These are phyloP conservation scores for Ephydatia muelleri DNA, from an alignment of 37 sponge, comb jelly and placozoan species.

Conservation along the genomic window DNA sequence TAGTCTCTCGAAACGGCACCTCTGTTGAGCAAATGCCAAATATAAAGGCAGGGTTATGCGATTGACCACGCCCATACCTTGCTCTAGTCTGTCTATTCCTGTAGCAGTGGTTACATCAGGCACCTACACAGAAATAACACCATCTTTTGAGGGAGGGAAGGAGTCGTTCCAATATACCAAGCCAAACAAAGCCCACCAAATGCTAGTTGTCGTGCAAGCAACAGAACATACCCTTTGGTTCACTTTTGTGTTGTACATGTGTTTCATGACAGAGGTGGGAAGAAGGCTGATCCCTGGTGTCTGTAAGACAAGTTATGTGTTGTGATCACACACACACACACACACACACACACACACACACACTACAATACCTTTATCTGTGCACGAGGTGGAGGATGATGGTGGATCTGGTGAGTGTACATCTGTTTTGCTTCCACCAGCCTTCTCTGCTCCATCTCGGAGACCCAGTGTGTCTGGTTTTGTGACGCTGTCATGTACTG, in stretches of 20 bases:
- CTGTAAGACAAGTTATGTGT: neutral
- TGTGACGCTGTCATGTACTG: neutral
- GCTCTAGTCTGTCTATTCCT: neutral
- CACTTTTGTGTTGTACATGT: slow-evolving; percentile 66
- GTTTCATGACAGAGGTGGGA: slow-evolving; percentile 85
- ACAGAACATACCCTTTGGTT: slow-evolving; percentile 24
- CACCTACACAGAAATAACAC: neutral
- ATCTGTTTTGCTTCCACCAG: slow-evolving; percentile 38
- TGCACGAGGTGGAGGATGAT: neutral
- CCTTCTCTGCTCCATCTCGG: slow-evolving; percentile 53
- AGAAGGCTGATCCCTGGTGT: slow-evolving; percentile 52
- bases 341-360: neutral
- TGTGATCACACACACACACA: neutral
- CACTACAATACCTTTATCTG: neutral
- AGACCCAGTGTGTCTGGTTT: slow-evolving; percentile 25
- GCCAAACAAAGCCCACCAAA: neutral
- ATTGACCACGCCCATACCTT: neutral
- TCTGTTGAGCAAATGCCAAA: neutral
- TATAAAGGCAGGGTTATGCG: neutral
- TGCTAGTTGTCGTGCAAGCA: neutral
- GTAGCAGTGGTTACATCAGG: neutral
- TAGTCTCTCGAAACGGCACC: neutral
- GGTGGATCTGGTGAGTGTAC: neutral
- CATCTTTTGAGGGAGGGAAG: too few species aligned
- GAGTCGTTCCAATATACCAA: neutral